These are phyloP conservation scores for Lycophotia porphyrea DNA, from an alignment of 2,888 invertebrate species.

Conservation along the genomic window DNA sequence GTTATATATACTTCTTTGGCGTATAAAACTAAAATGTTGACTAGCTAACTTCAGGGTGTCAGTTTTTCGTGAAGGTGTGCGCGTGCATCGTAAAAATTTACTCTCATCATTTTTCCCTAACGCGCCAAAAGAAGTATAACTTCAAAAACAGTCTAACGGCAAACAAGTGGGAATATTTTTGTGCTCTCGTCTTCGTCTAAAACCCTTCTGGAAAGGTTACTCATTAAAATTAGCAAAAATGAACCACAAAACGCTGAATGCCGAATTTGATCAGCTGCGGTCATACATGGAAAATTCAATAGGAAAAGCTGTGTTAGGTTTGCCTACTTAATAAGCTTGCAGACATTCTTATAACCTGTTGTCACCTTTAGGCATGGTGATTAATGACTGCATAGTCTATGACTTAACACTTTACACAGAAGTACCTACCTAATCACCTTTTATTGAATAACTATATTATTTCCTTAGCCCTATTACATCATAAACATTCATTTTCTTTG, in stretches of 20 bases:
- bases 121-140: no score
- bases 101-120: no score
- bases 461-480: background rate
- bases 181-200: background rate
- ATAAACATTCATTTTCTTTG: background rate
- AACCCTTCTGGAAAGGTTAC: background rate
- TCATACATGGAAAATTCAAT: constrained; percentile 6
- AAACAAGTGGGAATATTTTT: background rate
- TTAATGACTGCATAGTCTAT: constrained; percentile 14
- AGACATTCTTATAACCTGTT: constrained; percentile 7
- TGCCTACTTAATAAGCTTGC: background rate
- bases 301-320: constrained; percentile 4
- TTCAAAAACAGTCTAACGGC: background rate
- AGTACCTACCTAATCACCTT: background rate
- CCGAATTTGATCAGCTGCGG: constrained; percentile 8
- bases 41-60: no score
- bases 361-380: constrained; percentile 11
- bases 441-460: background rate
- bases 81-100: no score
- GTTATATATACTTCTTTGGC: no score
- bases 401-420: constrained; percentile 3
- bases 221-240: background rate
- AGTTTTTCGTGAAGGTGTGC: no score
- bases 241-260: background rate
- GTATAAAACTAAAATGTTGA: no score